Evolutionary conservation across 2,797 vertebrate species (phyloP).

Genomic region (Lagocephalus sceleratus): DNA sequence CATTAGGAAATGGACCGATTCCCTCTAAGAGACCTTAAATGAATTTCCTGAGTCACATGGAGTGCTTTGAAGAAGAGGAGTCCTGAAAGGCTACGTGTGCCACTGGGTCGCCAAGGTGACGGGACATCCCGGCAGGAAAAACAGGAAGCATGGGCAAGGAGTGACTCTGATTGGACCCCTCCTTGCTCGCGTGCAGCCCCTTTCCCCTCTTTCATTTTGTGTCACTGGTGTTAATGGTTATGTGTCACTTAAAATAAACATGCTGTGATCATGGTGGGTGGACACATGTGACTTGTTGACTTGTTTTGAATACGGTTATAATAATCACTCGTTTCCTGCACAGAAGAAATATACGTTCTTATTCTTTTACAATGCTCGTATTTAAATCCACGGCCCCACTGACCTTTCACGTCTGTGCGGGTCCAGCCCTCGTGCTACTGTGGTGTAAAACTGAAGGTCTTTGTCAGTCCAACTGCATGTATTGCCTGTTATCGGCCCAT

Average conservation of each 20-base stretch:
- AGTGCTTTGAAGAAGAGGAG: slow-evolving; percentile 62
- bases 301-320: background rate
- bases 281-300: background rate
- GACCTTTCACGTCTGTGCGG: too few species aligned
- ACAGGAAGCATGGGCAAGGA: slow-evolving; percentile 76
- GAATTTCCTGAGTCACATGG: slow-evolving; percentile 72
- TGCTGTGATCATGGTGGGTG: background rate
- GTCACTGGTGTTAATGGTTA: slow-evolving; percentile 40
- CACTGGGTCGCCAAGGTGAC: slow-evolving; percentile 66
- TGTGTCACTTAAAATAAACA: slow-evolving; percentile 52
- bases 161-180: slow-evolving; percentile 74
- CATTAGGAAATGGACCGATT: slow-evolving; percentile 75
- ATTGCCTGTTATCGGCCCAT: slow-evolving; percentile 48
- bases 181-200: slow-evolving; percentile 57
- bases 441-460: slow-evolving; percentile 34
- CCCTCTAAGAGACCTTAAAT: slow-evolving; percentile 67
- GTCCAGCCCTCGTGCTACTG: too few species aligned
- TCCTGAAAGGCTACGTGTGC: slow-evolving; percentile 61
- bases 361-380: background rate
- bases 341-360: background rate
- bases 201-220: slow-evolving; percentile 58
- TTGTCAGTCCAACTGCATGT: slow-evolving; percentile 28
- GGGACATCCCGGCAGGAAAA: slow-evolving; percentile 70
- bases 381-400: too few species aligned
- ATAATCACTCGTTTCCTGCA: too few species aligned